Conservation (phyloP, 2,113 vertebrate genomes). For the Salvelinus namaycush region DNA sequence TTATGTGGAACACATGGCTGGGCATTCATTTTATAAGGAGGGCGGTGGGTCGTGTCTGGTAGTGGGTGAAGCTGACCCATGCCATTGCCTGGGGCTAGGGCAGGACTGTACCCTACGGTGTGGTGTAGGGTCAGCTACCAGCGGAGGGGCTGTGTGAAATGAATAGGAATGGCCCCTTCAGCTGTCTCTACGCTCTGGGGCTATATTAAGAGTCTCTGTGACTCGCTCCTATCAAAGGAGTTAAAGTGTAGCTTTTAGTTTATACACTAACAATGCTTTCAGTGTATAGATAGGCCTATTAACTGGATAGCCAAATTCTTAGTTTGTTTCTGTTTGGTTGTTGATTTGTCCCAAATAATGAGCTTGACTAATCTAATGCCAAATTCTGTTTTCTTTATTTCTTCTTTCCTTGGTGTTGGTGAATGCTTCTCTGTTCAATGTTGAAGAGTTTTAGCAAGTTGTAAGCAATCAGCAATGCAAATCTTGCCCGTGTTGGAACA, state of each 20-base stretch:
- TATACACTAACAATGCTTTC: background rate
- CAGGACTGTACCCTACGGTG: conserved; percentile 5
- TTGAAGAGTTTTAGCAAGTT: background rate
- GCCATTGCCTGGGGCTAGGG: background rate
- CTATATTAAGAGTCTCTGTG: conserved; percentile 71
- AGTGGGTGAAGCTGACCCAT: conserved; percentile 17
- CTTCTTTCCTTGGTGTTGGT: background rate
- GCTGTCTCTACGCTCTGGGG: conserved; percentile 73
- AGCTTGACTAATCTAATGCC: background rate
- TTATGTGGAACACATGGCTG: conserved; percentile 23
- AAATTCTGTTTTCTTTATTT: background rate
- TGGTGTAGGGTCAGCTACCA: background rate
- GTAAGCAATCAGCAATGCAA: no score
- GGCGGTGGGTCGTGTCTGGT: conserved; percentile 16
- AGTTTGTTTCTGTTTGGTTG: background rate
- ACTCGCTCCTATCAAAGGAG: conserved; percentile 54
- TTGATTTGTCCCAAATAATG: background rate
- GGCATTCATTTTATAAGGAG: conserved; percentile 25
- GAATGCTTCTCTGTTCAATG: background rate
- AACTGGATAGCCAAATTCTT: background rate
- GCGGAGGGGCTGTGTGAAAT: conserved; percentile 63
- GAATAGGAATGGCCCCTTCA: conserved; percentile 74
- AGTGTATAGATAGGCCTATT: background rate
- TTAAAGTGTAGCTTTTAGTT: background rate
- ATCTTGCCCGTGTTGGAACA: no score